phyloP scores from a whole-genome alignment of 2,113 vertebrate species.

The Irena cyanogastra region DNA sequence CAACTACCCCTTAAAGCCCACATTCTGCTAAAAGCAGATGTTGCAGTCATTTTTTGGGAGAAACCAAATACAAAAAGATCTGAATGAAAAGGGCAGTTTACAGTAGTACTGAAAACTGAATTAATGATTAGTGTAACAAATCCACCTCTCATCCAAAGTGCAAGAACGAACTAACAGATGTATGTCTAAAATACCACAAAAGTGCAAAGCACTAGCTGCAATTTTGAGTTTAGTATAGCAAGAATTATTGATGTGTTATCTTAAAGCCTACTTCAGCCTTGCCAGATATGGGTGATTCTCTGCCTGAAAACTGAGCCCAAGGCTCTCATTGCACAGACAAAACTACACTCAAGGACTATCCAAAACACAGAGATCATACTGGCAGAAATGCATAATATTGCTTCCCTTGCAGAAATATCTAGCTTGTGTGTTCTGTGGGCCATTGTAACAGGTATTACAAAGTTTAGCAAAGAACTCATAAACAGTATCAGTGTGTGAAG shows the following conservation, averaged over 20 bases:
- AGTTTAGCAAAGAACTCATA: background rate
- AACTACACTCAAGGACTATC: background rate
- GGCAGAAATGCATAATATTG: background rate
- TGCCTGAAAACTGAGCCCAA: background rate
- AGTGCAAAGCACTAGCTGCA: background rate
- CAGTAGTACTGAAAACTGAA: background rate
- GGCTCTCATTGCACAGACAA: background rate
- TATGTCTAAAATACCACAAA: background rate
- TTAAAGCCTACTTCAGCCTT: background rate
- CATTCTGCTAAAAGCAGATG: background rate
- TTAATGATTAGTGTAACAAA: background rate
- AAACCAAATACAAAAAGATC: background rate
- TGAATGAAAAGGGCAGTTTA: background rate
- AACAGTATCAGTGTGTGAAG: background rate
- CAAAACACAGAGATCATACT: background rate
- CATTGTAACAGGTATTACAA: background rate
- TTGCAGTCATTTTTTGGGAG: background rate
- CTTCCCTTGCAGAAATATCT: background rate
- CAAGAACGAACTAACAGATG: background rate
- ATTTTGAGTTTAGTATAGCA: background rate
- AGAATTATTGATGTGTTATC: background rate
- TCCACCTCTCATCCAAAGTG: background rate
- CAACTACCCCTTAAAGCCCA: background rate
- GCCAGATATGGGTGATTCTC: background rate
- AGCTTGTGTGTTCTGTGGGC: background rate